Conservation (phyloP, 2,113 vertebrate species). For the Aleadryas rufinucha region DNA sequence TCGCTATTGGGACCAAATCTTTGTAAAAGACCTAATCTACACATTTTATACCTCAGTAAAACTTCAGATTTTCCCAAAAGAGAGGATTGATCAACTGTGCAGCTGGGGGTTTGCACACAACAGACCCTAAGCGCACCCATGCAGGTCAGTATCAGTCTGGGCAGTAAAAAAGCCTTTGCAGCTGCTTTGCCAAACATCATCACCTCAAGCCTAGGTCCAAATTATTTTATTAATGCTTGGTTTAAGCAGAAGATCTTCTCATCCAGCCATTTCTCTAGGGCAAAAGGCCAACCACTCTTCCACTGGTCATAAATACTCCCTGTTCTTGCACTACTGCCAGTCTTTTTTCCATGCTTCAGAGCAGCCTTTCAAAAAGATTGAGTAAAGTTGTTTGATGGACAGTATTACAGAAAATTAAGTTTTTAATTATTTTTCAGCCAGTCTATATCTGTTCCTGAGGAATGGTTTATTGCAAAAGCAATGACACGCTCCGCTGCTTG, state of each 20-base stretch:
- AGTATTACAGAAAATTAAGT: neutral
- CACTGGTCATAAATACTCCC: neutral
- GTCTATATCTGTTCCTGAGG: neutral
- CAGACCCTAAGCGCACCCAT: neutral
- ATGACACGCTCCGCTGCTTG: neutral
- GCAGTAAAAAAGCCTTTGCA: neutral
- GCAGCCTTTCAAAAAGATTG: neutral
- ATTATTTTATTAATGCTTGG: neutral
- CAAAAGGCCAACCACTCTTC: neutral
- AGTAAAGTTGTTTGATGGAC: neutral
- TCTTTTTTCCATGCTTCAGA: neutral
- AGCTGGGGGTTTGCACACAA: neutral
- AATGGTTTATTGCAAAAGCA: conserved; percentile 16
- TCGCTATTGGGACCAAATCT: neutral
- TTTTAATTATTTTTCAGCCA: conserved; percentile 11
- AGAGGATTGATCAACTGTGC: neutral
- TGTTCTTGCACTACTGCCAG: neutral
- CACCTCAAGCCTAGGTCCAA: neutral
- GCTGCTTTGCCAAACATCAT: neutral
- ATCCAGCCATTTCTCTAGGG: neutral
- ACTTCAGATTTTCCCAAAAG: neutral
- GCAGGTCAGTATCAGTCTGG: neutral
- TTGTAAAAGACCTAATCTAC: neutral
- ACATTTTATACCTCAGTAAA: neutral
- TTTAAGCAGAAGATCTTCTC: neutral